Base-by-base conservation (phyloP, 2,797 vertebrate species). In the Anguilla obscura region DNA sequence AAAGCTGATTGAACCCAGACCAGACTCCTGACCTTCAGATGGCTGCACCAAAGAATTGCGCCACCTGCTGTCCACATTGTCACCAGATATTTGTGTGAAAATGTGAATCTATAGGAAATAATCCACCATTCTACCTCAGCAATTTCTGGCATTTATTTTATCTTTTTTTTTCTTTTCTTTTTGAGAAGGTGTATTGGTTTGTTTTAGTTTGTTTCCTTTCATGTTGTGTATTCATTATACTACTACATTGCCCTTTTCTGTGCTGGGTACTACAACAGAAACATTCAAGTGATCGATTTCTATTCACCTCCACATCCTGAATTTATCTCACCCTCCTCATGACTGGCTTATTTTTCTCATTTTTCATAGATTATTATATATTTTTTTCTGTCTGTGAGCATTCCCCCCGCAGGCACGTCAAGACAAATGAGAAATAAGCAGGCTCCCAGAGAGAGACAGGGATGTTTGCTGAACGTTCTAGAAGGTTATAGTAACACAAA, bases 401-500 rank as follows among this genome's bases (percentile, higher is more conserved):
- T 69, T 63, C 16, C 4, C 4, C 84, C 84, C 33, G 60, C 58
- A 86, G 63, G 36, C 58, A 40, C 48, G 60, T 63, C 85, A 69
- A 36, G 85, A 69, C 40, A 86, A 86, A 69, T 66, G 58, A 54
- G 18, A 24, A 66, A 36, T 56, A 85, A 86, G 60, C 60, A 9
- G 3, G 18, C 58, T 21, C 27, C 58, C 24, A 21, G 4, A 36
- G 18, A 66, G 56, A 54, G 85, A 66, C 58, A 16, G 60, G 36
- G 8, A 69, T 86, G 45, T 69, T 69, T 86, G 60, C 60, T 66
- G 58, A 45, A 66, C 30, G 60, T 69, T 86, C 33, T 24, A 30
- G 58, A 45, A 40, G 58, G 85, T 86, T 86, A 45, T 58, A 33
- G 60, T 18, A 66, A 60, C 60, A 86, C 33, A 66, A 86, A 86